Base-by-base conservation (phyloP, 1,140 invertebrate genomes). In the Euwallacea fornicatus region DNA sequence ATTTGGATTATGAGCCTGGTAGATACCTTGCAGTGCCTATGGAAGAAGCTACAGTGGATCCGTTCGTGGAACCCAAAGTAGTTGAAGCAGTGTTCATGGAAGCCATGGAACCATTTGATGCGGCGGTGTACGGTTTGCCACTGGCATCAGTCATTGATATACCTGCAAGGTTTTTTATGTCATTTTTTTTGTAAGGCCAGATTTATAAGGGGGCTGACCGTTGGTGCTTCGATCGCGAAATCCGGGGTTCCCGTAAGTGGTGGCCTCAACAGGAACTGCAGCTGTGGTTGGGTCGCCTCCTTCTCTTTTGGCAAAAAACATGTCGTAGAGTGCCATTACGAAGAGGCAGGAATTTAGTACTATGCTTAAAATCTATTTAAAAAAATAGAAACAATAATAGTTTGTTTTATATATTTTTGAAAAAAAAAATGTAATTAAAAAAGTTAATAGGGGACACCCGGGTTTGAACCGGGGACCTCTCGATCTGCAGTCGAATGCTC, bases 401-500 rank as follows among this genome's bases (percentile, higher is more conserved):
- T 33, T 53, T 53, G 11, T 53, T 53, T 7, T 7, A 53, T 53
- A n/a, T 53, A n/a, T n/a, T 53, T 53, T 7, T n/a, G 2, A 21
- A 66, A 71, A 68, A 60, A 61, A 68, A 60, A 68, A 54, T 53
- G n/a, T 50, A 63, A 69, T 47, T 41, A 55, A 43, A 61, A 63
- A 69, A 68, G 9, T 50, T 41, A 10, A 73, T 42, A 93, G 91
- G 91, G 91, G 91, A 88, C 90, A 92, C 89, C 91, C 91, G 91
- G 91, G 89, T 90, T 93, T 92, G 91, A 93, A 93, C 91, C 90
- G 88, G 90, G 88, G 91, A 92, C 90, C 90, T 92, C 90, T 92
- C 90, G 90, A 92, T 92, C 90, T 92, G 91, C 91, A 93, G 91
- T 92, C 91, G 90, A 93, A 93, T 92, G 91, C 91, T 93, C 90